Evolutionary conservation across 2,888 invertebrate genomes (phyloP).

Genomic region (Bombylius discolor): DNA sequence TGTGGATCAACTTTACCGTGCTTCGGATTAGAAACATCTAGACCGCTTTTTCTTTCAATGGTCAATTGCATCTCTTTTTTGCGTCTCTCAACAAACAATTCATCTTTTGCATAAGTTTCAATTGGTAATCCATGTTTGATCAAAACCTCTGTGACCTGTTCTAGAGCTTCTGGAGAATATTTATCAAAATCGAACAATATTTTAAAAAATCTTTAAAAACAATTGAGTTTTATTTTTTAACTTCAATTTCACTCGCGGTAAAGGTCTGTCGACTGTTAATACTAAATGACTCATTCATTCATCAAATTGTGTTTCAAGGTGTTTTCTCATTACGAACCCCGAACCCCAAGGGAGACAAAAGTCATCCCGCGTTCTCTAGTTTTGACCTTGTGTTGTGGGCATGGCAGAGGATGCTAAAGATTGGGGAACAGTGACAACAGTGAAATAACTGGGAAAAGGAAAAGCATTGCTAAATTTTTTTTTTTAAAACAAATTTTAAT

Average conservation of each 20-base stretch:
- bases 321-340: no score
- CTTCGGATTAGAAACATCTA: constrained; percentile 56
- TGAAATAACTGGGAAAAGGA: no score
- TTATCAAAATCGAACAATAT: constrained; percentile 95
- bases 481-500: no score
- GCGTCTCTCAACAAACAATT: constrained; percentile 26
- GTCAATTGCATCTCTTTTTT: constrained; percentile 58
- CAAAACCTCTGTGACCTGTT: constrained; percentile 68
- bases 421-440: no score
- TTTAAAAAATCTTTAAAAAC: constrained; percentile 13
- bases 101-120: constrained; percentile 40
- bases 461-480: no score
- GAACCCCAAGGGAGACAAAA: no score
- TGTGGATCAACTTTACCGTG: constrained; percentile 85
- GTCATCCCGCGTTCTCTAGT: no score
- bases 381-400: no score
- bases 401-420: no score
- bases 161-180: constrained; percentile 72
- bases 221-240: not conserved
- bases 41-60: constrained; percentile 57
- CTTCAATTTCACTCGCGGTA: not conserved
- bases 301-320: no score
- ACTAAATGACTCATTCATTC: constrained; percentile 48
- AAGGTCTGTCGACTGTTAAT: constrained; percentile 20
- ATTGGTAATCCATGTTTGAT: constrained; percentile 76